These are phyloP conservation scores for Atta texana DNA, from an alignment of 1,140 invertebrate species.

Conservation along the genomic window DNA sequence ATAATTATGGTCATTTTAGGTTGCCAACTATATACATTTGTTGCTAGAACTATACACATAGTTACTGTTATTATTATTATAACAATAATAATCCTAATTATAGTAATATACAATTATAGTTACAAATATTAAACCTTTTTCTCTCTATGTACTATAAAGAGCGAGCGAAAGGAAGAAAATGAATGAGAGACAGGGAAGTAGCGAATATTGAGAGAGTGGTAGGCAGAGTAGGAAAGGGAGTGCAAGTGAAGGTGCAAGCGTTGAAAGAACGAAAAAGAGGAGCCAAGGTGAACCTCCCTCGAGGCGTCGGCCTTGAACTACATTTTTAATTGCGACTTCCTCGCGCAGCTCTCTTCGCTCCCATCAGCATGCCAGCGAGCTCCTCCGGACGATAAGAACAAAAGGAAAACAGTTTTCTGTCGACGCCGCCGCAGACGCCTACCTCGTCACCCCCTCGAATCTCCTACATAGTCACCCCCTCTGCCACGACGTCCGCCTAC, in stretches of 20 bases:
- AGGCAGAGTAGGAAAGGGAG: constrained; percentile 43
- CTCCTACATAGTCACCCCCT: constrained; percentile 16
- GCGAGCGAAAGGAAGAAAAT: background rate
- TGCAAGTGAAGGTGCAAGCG: constrained; percentile 41
- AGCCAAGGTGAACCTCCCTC: constrained; percentile 77
- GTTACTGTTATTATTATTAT: no score
- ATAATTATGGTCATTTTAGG: no score
- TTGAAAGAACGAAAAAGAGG: constrained; percentile 60
- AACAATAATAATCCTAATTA: no score
- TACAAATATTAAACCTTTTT: no score
- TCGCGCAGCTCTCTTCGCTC: constrained; percentile 56
- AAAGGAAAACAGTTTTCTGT: constrained; percentile 85
- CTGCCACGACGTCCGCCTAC: constrained; percentile 51
- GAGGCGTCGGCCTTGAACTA: constrained; percentile 85
- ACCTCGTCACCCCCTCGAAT: constrained; percentile 30
- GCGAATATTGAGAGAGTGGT: constrained; percentile 28
- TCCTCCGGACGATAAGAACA: constrained; percentile 83
- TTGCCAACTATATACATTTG: no score
- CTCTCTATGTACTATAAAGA: background rate
- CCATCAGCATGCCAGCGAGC: constrained; percentile 61
- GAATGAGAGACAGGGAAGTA: background rate
- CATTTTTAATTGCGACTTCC: constrained; percentile 85
- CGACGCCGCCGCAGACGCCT: constrained; percentile 64
- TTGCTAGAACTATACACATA: no score
- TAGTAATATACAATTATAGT: no score